phyloP scores from a whole-genome alignment of 2,113 vertebrate genomes.

The Gavialis gangeticus region DNA sequence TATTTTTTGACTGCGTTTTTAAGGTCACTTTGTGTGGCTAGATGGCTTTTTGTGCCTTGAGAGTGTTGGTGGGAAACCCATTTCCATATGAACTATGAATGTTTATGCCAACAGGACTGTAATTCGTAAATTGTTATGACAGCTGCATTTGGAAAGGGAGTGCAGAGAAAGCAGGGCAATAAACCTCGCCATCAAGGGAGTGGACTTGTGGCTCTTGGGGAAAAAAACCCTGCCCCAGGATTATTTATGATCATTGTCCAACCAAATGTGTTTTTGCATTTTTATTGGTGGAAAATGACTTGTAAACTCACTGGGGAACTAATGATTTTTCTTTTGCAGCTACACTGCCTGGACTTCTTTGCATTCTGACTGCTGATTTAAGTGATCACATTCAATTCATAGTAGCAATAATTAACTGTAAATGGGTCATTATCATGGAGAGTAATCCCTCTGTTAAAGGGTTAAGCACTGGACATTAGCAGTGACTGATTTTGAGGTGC shows the following conservation, averaged over 20 bases:
- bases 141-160: constrained; percentile 37
- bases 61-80: background rate
- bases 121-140: constrained; percentile 39
- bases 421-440: background rate
- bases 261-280: constrained; percentile 65
- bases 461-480: background rate
- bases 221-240: constrained; percentile 50
- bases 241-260: constrained; percentile 65
- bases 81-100: constrained; percentile 29
- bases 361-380: background rate
- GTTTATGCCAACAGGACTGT: background rate
- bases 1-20: background rate
- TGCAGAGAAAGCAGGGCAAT: constrained; percentile 43
- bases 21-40: background rate
- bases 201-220: constrained; percentile 32
- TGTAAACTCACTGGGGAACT: constrained; percentile 53
- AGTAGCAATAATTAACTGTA: background rate
- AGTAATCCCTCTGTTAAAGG: background rate
- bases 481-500: background rate
- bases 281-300: constrained; percentile 71
- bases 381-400: constrained; percentile 48
- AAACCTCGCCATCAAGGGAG: constrained; percentile 42
- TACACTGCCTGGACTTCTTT: background rate
- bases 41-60: background rate
- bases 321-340: constrained; percentile 45